These are phyloP conservation scores for Iguana delicatissima DNA, from an alignment of 2,797 vertebrate species.

Conservation along the genomic window DNA sequence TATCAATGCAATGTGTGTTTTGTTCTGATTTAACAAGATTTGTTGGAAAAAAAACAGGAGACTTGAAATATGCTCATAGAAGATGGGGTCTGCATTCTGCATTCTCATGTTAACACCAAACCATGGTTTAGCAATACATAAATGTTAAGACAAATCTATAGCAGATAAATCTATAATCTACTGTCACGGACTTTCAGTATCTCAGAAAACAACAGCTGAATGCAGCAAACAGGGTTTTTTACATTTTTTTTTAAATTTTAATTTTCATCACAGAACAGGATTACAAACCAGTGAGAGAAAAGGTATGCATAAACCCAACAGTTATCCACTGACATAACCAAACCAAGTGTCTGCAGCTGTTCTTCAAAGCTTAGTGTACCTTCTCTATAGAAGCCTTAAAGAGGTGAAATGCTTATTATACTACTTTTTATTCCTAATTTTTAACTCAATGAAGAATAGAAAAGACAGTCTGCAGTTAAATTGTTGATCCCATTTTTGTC, in stretches of 20 bases:
- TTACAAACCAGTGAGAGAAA: neutral
- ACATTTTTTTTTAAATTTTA: no score
- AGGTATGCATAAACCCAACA: neutral
- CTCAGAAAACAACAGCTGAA: neutral
- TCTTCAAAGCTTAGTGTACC: slow-evolving; percentile 11
- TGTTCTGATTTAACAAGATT: neutral
- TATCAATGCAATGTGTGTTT: neutral
- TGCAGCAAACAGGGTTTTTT: neutral
- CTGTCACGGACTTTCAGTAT: no score
- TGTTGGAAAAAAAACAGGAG: neutral
- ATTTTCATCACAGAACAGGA: neutral
- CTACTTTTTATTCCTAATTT: slow-evolving; percentile 26
- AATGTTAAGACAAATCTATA: neutral
- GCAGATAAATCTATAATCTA: no score
- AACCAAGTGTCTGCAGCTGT: neutral
- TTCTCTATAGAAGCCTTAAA: neutral
- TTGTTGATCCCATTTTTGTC: slow-evolving; percentile 8
- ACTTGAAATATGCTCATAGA: neutral
- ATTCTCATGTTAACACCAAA: neutral
- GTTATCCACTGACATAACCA: neutral
- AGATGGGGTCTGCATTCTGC: neutral
- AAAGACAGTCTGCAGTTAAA: neutral
- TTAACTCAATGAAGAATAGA: slow-evolving; percentile 23
- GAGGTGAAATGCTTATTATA: neutral
- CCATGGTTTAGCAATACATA: neutral